Evolutionary conservation across 2,888 invertebrate genomes (phyloP), one percentile per base, ranked within the genome.

Genomic region (Taphrorychus bicolor): DNA sequence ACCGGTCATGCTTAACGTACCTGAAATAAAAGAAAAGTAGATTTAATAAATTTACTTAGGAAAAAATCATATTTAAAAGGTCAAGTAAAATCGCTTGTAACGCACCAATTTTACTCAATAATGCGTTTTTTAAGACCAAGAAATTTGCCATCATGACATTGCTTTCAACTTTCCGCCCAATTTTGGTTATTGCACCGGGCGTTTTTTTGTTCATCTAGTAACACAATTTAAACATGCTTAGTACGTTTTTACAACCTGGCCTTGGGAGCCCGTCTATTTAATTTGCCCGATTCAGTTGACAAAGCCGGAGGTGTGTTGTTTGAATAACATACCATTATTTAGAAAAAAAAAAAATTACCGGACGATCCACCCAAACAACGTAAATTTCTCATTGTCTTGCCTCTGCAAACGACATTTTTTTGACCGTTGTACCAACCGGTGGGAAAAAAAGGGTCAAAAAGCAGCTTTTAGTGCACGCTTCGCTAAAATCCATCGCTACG

Each of bases 251-350:
- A n/a, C n/a, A n/a, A n/a, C n/a, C n/a, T 32, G 32, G 32, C 32
- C 32, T 53, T 53, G 23, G 23, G 14, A 32, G n/a, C n/a, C 24
- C 22, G 19, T 23, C 21, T 18, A 14, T 53, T 53, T 53, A 48
- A 48, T 53, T 53, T 19, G 24, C 16, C 22, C 23, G 53, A 23
- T 53, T 53, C 23, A 9, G 53, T 53, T 53, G 53, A 53, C 53
- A 53, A 23, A 53, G 53, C 17, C 22, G 16, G n/a, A 23, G 53
- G 53, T 16, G 53, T 23, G 53, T 53, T 65, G 59, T 52, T 52
- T 51, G 14, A 40, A 56, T 17, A 53, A 58, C 52, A 52, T 59
- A 41, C 52, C 58, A 45, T 53, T 59, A 59, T 59, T 65, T 53
- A 53, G 53, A 19, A n/a, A 52, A 53, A 32, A 48, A 45, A 53